phyloP scores from a whole-genome alignment of 2,888 invertebrate species.

The Caenorhabditis uteleia region DNA sequence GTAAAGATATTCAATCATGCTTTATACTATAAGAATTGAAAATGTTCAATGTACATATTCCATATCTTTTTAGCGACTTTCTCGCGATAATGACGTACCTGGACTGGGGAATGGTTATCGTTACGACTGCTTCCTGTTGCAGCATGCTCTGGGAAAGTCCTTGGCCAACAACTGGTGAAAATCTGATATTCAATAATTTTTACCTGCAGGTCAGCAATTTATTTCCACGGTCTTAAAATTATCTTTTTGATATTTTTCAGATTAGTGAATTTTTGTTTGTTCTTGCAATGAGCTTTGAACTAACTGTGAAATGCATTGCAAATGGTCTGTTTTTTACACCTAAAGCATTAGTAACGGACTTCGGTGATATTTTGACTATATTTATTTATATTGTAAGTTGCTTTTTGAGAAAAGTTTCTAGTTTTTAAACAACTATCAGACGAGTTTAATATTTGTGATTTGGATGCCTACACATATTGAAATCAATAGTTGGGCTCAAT shows the following conservation, averaged over 20 bases:
- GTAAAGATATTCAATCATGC: no score
- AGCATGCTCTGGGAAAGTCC: constrained; percentile 99
- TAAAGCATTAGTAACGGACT: constrained; percentile 93
- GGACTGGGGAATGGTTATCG: constrained; percentile 99
- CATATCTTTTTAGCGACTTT: constrained; percentile 84
- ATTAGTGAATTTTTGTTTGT: constrained; percentile 95
- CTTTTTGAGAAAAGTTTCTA: neutral
- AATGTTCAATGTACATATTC: no score
- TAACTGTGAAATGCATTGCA: constrained; percentile 91
- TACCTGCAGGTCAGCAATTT: constrained; percentile 78
- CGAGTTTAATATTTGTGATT: constrained; percentile 78
- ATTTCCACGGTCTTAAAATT: neutral
- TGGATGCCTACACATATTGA: constrained; percentile 94
- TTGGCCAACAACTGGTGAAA: constrained; percentile 71
- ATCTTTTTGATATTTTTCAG: constrained; percentile 62
- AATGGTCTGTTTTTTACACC: constrained; percentile 98
- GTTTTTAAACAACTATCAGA: constrained; percentile 28
- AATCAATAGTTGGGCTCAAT: constrained; percentile 89
- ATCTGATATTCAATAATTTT: constrained; percentile 87
- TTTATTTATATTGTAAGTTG: constrained; percentile 90
- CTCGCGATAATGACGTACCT: constrained; percentile 95
- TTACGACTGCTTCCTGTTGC: constrained; percentile 93
- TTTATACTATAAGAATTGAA: no score
- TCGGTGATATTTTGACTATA: constrained; percentile 94
- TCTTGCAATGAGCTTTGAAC: constrained; percentile 94